Percentiles rank a stretch among this genome's conserved stretches.
Conservation (phyloP, 2,888 invertebrate species). For the Drosophila mulleri region DNA sequence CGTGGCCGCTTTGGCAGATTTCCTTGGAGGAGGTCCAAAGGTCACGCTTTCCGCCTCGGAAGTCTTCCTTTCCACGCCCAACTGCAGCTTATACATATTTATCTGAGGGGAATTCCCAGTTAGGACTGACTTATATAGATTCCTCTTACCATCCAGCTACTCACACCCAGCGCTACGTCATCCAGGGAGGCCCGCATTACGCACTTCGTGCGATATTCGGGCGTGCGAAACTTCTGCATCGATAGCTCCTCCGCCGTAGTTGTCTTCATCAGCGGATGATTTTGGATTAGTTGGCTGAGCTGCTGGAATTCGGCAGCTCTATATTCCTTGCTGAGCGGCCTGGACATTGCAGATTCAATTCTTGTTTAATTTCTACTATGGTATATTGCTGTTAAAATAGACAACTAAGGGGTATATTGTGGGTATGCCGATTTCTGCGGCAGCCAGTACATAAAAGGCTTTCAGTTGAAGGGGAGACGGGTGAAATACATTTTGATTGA, state of each 20-base stretch:
- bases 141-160: conserved; percentile 13
- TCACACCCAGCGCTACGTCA: conserved; percentile 69
- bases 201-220: conserved; percentile 69
- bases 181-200: conserved; percentile 73
- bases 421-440: not conserved
- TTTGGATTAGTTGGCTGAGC: conserved; percentile 56
- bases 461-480: too few relatives aligned
- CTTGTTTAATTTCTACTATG: too few relatives aligned
- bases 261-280: conserved; percentile 66
- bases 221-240: conserved; percentile 56
- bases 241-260: conserved; percentile 35
- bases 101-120: conserved; percentile 36
- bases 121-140: conserved; percentile 32
- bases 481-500: too few relatives aligned
- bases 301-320: conserved; percentile 64
- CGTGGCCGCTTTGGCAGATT: conserved; percentile 79
- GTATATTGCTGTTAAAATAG: not conserved
- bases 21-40: conserved; percentile 22
- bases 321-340: conserved; percentile 58
- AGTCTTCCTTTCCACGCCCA: conserved; percentile 30
- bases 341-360: conserved; percentile 39
- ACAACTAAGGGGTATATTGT: not conserved
- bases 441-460: too few relatives aligned
- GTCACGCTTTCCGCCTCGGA: conserved; percentile 8
- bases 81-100: conserved; percentile 62